These are phyloP conservation scores for Paguma larvata DNA, from an alignment of 2,797 vertebrate species.

Conservation along the genomic window DNA sequence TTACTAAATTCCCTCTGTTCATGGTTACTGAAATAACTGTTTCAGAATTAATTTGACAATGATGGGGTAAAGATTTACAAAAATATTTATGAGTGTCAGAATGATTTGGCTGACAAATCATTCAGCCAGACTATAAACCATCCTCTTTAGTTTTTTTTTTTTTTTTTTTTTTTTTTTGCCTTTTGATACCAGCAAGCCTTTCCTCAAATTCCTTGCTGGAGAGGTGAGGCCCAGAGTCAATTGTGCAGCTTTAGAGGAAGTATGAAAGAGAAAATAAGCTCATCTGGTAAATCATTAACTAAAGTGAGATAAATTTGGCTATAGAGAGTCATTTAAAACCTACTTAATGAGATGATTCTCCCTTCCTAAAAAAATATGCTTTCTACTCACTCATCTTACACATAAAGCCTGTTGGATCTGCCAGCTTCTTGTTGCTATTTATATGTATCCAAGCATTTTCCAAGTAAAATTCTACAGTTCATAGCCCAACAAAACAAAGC, in stretches of 20 bases:
- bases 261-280: constrained; percentile 71
- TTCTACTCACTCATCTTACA: constrained; percentile 55
- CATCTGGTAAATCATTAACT: constrained; percentile 71
- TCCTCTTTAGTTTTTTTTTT: neutral
- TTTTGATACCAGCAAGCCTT: neutral
- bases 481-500: constrained; percentile 60
- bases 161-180: neutral
- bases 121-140: constrained; percentile 47
- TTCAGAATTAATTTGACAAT: constrained; percentile 67
- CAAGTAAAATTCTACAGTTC: constrained; percentile 69
- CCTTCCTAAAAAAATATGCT: constrained; percentile 59
- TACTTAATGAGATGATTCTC: constrained; percentile 70
- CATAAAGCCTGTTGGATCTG: constrained; percentile 45
- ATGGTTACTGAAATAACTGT: constrained; percentile 51
- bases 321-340: constrained; percentile 66
- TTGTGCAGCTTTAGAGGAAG: constrained; percentile 49
- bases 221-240: neutral
- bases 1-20: constrained; percentile 53
- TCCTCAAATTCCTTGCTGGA: constrained; percentile 63
- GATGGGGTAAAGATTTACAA: constrained; percentile 53
- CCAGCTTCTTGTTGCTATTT: constrained; percentile 65
- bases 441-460: constrained; percentile 61
- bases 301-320: constrained; percentile 77
- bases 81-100: constrained; percentile 47
- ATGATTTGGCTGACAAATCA: constrained; percentile 54